Conservation (phyloP, 2,797 vertebrate species). For the Oryzias sinensis region DNA sequence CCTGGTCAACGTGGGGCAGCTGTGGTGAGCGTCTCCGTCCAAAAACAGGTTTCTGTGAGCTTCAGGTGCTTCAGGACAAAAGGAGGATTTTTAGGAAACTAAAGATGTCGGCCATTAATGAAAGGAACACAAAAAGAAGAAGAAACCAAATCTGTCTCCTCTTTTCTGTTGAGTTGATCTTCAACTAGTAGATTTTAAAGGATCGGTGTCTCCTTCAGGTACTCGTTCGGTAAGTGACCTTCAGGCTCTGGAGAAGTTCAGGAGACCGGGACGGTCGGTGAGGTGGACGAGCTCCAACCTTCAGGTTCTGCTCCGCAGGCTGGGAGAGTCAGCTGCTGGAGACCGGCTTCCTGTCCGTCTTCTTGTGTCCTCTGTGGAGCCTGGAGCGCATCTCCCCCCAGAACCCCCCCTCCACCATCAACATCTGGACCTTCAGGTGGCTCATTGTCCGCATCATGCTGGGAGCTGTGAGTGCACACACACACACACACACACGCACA, state of each 20-base stretch:
- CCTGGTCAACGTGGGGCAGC: slow-evolving; percentile 89
- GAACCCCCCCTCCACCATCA: slow-evolving; percentile 81
- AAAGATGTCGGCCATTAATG: too few relatives aligned
- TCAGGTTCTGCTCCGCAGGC: slow-evolving; percentile 69
- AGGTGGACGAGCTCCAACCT: not conserved
- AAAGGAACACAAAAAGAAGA: too few relatives aligned
- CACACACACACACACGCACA: too few relatives aligned
- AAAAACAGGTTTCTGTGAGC: not conserved
- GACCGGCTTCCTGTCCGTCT: slow-evolving; percentile 91
- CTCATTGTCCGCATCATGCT: slow-evolving; percentile 98
- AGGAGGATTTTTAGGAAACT: too few relatives aligned
- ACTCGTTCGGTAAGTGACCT: slow-evolving; percentile 91
- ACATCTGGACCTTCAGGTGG: slow-evolving; percentile 93
- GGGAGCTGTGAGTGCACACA: slow-evolving; percentile 86
- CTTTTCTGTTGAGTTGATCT: not conserved
- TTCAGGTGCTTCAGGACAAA: too few relatives aligned
- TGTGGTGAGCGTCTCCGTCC: slow-evolving; percentile 85
- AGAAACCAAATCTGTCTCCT: too few relatives aligned
- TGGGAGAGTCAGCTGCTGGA: slow-evolving; percentile 97
- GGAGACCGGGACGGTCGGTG: not conserved
- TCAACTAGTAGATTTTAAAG: too few relatives aligned
- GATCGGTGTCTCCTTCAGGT: slow-evolving; percentile 78
- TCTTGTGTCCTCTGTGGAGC: slow-evolving; percentile 90
- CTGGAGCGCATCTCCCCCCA: slow-evolving; percentile 77
- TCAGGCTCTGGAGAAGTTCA: not conserved